Evolutionary conservation across 2,888 invertebrate species (phyloP), one percentile per base, ranked within the genome.

Genomic region (Dryomyza anilis): DNA sequence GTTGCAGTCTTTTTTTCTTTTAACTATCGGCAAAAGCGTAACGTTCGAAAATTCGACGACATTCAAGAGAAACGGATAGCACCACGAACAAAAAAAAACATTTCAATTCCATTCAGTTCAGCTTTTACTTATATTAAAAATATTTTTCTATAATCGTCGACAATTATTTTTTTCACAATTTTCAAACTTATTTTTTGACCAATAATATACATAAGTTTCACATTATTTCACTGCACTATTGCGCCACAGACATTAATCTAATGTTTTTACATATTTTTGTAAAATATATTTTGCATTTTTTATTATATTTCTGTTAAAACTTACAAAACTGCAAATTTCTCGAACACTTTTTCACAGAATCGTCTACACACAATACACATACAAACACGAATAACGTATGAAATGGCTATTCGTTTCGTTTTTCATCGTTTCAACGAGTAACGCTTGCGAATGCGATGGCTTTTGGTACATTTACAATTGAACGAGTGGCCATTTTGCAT

Each of bases 291-390:
- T 2, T 12, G 19, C 16, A 63, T 62, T 39, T 56, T 53, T 33
- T 39, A 55, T 5, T 3, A 30, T 30, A 63, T 53, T 53, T 60
- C 53, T 12, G 25, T 19, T 30, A 29, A 61, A 71, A 73, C 71
- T 71, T 70, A 71, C 71, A 67, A 69, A 68, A 67, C 62, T 66
- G 50, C 46, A 69, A 67, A 64, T 69, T 69, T 55, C 27, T n/a
- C 50, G 48, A 39, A 50, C 27, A 55, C 55, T 36, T 63, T 61
- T 46, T 63, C 58, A 25, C 63, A 59, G 63, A 63, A 58, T 62
- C 67, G 48, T 64, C 67, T 70, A 56, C 66, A 65, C 66, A 50
- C 58, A 14, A 45, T 57, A 56, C 43, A 48, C 56, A 63, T 25
- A 56, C 56, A 48, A 46, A 63, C 33, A 56, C 46, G 33, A 53